These are phyloP conservation scores for Patella depressa DNA, from an alignment of 2,888 invertebrate genomes.

Conservation along the genomic window DNA sequence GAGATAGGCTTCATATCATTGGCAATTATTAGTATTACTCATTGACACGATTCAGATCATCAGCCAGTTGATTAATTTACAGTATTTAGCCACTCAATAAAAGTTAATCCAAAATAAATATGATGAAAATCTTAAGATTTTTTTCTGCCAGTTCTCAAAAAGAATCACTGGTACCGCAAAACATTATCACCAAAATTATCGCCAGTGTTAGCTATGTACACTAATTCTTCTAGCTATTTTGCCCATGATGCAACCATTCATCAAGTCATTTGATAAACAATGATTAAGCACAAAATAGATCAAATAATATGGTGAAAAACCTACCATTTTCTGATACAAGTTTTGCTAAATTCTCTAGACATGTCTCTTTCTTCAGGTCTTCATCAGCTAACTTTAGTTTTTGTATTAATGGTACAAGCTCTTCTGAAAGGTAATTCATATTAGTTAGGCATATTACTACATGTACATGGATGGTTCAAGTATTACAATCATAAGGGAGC, in stretches of 20 bases:
- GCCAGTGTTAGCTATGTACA: background rate
- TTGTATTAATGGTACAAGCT: constrained; percentile 37
- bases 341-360: constrained; percentile 32
- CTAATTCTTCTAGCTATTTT: background rate
- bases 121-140: too few relatives aligned
- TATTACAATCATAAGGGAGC: too few relatives aligned
- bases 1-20: too few relatives aligned
- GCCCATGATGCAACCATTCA: background rate
- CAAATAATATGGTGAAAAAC: background rate
- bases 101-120: background rate
- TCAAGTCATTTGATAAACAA: background rate
- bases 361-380: constrained; percentile 36
- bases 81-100: too few relatives aligned
- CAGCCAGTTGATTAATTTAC: too few relatives aligned
- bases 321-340: constrained; percentile 26
- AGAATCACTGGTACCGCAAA: too few relatives aligned
- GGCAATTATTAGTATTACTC: too few relatives aligned
- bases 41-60: too few relatives aligned
- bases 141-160: too few relatives aligned
- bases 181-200: too few relatives aligned
- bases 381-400: constrained; percentile 38
- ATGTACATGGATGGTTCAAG: too few relatives aligned
- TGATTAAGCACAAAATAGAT: background rate
- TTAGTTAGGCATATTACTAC: too few relatives aligned
- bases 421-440: constrained; percentile 21